Base-by-base conservation (phyloP, 64 coral and sea anemone genomes). In the Pocillopora verrucosa region DNA sequence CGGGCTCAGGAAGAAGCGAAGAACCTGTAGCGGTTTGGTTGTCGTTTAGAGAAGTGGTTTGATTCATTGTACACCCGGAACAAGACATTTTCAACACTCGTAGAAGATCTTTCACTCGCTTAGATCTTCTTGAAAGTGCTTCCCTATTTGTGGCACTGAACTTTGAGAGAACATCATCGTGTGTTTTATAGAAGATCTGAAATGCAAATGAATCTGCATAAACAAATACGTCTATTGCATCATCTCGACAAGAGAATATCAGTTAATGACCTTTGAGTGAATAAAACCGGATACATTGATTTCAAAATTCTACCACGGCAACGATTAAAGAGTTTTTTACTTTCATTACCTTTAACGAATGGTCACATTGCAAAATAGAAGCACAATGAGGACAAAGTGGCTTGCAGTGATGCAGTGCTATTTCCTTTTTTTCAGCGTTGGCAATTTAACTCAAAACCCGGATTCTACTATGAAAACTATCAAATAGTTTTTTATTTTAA, bases 211-310 rank as follows among this genome's bases (percentile, higher is more conserved):
- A 36, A 30, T 10, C 4, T 65, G 22, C 41, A 60, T 14, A 80
- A 81, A 81, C 62, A 58, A 62, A 36, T 62, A 58, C 56, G 34
- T 22, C 24, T 30, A 62, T 81, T 64, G 61, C 30, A 34, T 56
- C 60, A 16, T 24, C 61, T 36, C 15, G 35, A 6, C 22, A 83
- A 34, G 16, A 34, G 60, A 59, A n/a, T 34, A 63, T 34, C 11
- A 84, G 24, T 56, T n/a, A 84, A 22, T 13, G 22, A 38, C 58
- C 61, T 3, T 41, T n/a, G 5, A 3, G 9, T 16, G 19, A 72
- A 24, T 25, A 85, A 72, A 72, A 25, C 82, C 82, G 82, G 82
- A 85, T 85, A 5, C 82, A 72, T 72, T 70, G 35, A 41, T 72
- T 11, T 25, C 70, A 72, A 13, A 22, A 85, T 85, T 35, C 65